Conservation (phyloP, 2,888 invertebrate species). For the Lysandra coridon region DNA sequence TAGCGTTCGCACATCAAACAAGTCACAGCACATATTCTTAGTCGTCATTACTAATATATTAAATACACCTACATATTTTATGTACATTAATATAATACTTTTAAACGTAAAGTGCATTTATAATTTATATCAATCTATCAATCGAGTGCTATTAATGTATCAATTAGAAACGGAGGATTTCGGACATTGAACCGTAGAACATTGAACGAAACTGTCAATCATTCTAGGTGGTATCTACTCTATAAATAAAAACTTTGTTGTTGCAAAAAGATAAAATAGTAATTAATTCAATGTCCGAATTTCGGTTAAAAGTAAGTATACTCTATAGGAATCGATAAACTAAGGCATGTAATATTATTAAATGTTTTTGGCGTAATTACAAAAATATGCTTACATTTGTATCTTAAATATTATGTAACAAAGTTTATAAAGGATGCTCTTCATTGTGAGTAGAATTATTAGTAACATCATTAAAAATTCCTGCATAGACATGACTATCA, state of each 20-base stretch:
- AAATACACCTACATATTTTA: conserved; percentile 65
- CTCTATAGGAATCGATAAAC: conserved; percentile 33
- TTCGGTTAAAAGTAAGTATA: conserved; percentile 40
- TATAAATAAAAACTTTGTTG: background rate
- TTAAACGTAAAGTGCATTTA: conserved; percentile 61
- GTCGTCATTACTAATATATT: conserved; percentile 49
- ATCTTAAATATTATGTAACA: conserved; percentile 74
- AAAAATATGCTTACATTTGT: conserved; percentile 77
- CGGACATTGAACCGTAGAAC: background rate
- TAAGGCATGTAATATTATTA: conserved; percentile 39
- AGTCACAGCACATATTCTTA: conserved; percentile 65
- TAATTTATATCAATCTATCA: conserved; percentile 55
- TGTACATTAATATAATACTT: conserved; percentile 49
- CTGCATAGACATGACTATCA: conserved; percentile 61
- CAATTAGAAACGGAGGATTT: background rate
- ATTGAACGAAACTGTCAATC: background rate
- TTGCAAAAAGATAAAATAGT: background rate
- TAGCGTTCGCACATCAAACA: conserved; percentile 50
- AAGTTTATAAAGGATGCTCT: conserved; percentile 73
- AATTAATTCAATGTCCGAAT: background rate
- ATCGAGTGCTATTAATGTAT: conserved; percentile 56
- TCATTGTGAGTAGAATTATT: conserved; percentile 59
- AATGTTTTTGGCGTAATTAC: conserved; percentile 55
- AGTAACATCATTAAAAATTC: conserved; percentile 57
- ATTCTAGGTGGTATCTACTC: background rate